Percentiles rank a stretch among this genome's conserved stretches.
Evolutionary conservation across 2,113 vertebrate genomes (phyloP).

Genomic region (Callorhinus ursinus): DNA sequence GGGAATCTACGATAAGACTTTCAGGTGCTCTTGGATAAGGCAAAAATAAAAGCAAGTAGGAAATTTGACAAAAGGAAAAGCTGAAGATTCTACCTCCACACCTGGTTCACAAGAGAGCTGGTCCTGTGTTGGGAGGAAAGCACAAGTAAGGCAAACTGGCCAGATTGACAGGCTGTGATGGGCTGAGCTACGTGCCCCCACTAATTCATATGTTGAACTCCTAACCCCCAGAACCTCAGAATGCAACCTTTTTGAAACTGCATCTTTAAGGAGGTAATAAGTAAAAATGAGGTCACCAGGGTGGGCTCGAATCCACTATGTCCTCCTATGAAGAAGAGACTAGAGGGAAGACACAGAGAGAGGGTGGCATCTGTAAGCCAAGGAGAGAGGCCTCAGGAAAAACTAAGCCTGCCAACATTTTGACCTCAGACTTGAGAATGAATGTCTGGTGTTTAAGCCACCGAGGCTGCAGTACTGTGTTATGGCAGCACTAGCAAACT

Average conservation of each 20-base stretch:
- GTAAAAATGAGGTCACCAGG: not conserved
- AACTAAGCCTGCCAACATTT: not conserved
- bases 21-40: not conserved
- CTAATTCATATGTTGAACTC: not conserved
- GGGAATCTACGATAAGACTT: not conserved
- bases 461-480: not conserved
- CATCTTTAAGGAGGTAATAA: not conserved
- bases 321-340: not conserved
- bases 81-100: not conserved
- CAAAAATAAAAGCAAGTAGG: not conserved
- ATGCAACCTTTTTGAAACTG: not conserved
- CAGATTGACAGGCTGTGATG: fast-evolving
- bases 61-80: not conserved
- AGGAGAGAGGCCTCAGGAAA: not conserved
- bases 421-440: not conserved
- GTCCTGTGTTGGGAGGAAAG: not conserved
- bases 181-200: not conserved
- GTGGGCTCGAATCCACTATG: not conserved
- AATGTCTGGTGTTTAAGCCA: not conserved
- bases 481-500: no score
- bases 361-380: no score
- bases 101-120: not conserved
- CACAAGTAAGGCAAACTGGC: not conserved
- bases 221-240: not conserved
- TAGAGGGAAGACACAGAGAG: not conserved